phyloP scores from a whole-genome alignment of 2,888 invertebrate genomes.

The Eupelmus urozonus region DNA sequence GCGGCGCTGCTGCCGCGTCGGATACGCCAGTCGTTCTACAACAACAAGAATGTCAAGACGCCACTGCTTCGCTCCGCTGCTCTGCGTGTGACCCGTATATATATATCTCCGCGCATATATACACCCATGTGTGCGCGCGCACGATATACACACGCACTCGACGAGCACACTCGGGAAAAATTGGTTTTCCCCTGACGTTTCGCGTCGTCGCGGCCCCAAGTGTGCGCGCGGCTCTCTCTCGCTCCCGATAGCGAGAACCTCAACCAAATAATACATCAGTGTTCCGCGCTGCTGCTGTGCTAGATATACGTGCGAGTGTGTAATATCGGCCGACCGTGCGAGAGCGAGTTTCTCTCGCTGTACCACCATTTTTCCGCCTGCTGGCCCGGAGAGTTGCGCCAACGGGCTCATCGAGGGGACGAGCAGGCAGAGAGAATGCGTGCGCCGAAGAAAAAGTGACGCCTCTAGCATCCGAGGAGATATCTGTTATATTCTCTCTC shows the following conservation, averaged over 20 bases:
- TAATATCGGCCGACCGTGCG: no score
- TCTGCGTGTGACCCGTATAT: background rate
- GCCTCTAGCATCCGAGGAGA: conserved; percentile 2
- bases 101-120: background rate
- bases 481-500: background rate
- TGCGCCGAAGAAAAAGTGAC: conserved; percentile 52
- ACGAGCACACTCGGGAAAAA: background rate
- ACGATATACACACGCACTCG: background rate
- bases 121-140: background rate
- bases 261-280: no score
- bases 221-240: no score
- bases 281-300: no score
- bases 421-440: no score
- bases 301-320: no score
- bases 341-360: background rate
- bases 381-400: no score
- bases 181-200: background rate
- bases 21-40: conserved; percentile 25
- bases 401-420: conserved; percentile 4
- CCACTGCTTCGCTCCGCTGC: background rate
- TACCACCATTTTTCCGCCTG: background rate
- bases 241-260: no score
- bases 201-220: background rate
- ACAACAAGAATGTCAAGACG: conserved; percentile 32
- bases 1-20: background rate